phyloP scores from a whole-genome alignment of 1,140 invertebrate genomes.

The Tetramorium alpestre region DNA sequence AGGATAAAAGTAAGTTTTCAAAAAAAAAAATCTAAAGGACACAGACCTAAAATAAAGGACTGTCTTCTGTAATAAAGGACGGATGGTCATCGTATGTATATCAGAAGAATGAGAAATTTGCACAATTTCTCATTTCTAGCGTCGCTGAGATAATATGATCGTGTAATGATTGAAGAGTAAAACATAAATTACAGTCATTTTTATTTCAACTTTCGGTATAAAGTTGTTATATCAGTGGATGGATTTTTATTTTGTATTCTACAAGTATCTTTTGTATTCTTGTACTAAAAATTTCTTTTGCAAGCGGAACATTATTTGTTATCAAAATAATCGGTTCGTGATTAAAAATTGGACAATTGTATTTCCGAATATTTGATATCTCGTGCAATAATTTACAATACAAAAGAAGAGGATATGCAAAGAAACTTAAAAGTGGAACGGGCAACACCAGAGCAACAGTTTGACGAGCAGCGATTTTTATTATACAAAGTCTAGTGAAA shows the following conservation, averaged over 20 bases:
- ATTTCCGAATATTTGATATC: not conserved
- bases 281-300: constrained; percentile 2
- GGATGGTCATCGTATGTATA: no score
- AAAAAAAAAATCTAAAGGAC: no score
- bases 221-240: not conserved
- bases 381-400: not conserved
- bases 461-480: constrained; percentile 69
- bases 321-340: not conserved
- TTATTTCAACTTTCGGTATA: not conserved
- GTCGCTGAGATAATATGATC: not conserved
- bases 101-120: not conserved
- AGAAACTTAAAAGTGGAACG: constrained; percentile 50
- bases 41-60: no score
- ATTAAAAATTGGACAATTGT: not conserved
- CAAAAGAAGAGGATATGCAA: constrained; percentile 20
- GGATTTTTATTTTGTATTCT: not conserved
- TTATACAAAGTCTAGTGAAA: constrained; percentile 75
- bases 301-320: not conserved
- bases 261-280: no score
- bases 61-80: no score
- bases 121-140: not conserved
- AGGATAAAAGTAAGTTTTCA: no score
- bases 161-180: no score
- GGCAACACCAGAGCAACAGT: constrained; percentile 49
- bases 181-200: not conserved